phyloP scores from a whole-genome alignment of 1,140 invertebrate genomes.

The Drosophila asahinai region DNA sequence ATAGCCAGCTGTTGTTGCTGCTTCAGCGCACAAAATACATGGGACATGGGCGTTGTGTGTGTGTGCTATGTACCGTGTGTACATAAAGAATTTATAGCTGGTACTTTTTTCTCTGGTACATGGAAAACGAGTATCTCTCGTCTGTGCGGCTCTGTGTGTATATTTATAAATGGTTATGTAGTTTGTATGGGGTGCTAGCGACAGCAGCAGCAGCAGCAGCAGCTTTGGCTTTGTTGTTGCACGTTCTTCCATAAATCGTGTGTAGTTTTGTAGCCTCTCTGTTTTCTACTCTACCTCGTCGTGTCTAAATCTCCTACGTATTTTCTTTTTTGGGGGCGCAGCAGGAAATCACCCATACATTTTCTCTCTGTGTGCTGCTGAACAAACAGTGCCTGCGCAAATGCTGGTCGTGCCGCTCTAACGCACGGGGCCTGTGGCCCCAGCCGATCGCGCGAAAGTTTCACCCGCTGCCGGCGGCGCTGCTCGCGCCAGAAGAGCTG shows the following conservation, averaged over 20 bases:
- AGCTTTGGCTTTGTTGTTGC: constrained; percentile 70
- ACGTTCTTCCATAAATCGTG: constrained; percentile 73
- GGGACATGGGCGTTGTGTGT: constrained; percentile 21
- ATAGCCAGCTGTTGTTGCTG: constrained; percentile 66
- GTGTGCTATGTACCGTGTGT: constrained; percentile 62
- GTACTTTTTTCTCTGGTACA: constrained; percentile 69
- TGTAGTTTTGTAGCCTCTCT: constrained; percentile 69
- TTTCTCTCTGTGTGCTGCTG: constrained; percentile 42
- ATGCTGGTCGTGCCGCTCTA: constrained; percentile 16
- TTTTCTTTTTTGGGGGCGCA: constrained; percentile 67
- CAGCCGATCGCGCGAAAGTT: constrained; percentile 75
- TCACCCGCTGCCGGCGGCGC: constrained; percentile 33
- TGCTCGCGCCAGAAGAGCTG: constrained; percentile 46
- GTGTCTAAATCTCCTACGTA: constrained; percentile 47
- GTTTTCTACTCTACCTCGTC: neutral
- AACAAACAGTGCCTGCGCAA: constrained; percentile 26
- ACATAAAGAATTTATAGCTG: constrained; percentile 82
- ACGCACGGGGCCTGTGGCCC: constrained; percentile 1
- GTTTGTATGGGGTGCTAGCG: constrained; percentile 56
- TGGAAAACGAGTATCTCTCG: constrained; percentile 78
- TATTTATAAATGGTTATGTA: constrained; percentile 79
- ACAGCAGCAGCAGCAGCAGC: constrained; percentile 13
- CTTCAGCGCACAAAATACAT: constrained; percentile 74
- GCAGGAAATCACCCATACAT: constrained; percentile 71
- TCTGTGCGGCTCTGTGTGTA: constrained; percentile 38